Base-by-base conservation (phyloP, 2,113 vertebrate genomes). In the Corythaixoides concolor region DNA sequence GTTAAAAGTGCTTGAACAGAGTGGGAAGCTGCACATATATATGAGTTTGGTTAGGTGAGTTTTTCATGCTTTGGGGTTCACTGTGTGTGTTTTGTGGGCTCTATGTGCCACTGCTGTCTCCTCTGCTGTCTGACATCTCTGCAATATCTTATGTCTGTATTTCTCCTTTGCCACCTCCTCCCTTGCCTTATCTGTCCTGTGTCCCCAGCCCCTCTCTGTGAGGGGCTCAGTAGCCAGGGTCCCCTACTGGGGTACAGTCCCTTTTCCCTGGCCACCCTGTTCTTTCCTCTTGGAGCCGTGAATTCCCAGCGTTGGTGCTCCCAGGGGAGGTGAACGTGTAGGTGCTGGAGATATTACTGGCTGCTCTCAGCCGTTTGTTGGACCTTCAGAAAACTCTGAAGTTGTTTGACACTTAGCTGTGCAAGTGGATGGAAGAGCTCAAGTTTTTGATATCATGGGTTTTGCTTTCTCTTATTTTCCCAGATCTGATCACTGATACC, bases 131-230 rank as follows among this genome's bases (percentile, higher is more conserved):
- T 67, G 62, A 6, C 21, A 20, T 6, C 52, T 35, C 62, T 83
- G 58, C 20, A 7, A 4, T 67, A 27, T 58, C 27, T 2, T 11
- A 9, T 2, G 33, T n/a, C 62, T 49, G 19, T 11, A 33, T 30
- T 39, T 7, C 39, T 70, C 39, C 50, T 74, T 28, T 41, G 47
- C 66, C 8, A 8, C 22, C 62, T 45, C 1, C 23, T 43, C 33
- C 24, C 9, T 56, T n/a, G 8, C 33, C 11, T 45, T 11, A 1
- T 9, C 2, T 5, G 30, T n/a, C 17, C 41, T 53, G 43, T 33
- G 59, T 15, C 15, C 28, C 8, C 33, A 35, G 1, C 9, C 4
- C 8, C 8, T 30, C 35, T 26, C 32, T 56, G 50, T 0, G 0
- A 59, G 53, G 49, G 43, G 27, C 11, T 76, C 5, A 1, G 39